A percentile compares a stretch with the other conserved stretches of the same genome.
These are phyloP conservation scores for Linnaemya tessellans DNA, from an alignment of 2,888 invertebrate species.

Conservation along the genomic window DNA sequence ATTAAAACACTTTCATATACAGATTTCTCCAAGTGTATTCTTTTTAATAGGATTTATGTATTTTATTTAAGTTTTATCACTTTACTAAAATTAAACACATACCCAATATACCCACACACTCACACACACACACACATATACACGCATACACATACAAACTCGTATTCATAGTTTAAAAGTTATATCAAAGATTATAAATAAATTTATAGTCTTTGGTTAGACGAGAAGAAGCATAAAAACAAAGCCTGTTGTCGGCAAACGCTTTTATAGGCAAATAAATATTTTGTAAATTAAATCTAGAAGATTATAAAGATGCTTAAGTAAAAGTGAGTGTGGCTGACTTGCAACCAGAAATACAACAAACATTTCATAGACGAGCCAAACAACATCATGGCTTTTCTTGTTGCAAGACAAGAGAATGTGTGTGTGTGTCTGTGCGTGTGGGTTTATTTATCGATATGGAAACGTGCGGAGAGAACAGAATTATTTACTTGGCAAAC, in stretches of 20 bases:
- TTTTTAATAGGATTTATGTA: neutral
- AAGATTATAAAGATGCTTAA: constrained; percentile 20
- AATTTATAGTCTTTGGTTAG: neutral
- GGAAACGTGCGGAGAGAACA: neutral
- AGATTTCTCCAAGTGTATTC: neutral
- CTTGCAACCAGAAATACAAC: constrained; percentile 6
- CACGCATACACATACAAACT: neutral
- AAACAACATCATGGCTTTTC: too few species aligned
- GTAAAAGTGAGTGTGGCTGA: neutral
- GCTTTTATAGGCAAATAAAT: neutral
- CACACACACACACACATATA: neutral
- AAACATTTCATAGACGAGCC: neutral
- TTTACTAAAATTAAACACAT: neutral
- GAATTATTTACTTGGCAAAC: constrained; percentile 31
- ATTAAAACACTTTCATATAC: too few species aligned
- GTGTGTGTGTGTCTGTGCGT: neutral
- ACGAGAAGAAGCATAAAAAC: neutral
- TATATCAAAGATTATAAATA: neutral
- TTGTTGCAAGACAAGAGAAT: neutral
- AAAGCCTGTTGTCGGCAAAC: constrained; percentile 5
- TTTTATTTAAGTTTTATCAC: neutral
- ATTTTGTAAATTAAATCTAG: neutral
- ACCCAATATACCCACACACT: neutral
- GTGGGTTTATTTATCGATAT: constrained; percentile 28
- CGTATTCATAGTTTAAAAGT: neutral